Conservation (phyloP, 2,113 vertebrate genomes). For the Odobenus rosmarus region DNA sequence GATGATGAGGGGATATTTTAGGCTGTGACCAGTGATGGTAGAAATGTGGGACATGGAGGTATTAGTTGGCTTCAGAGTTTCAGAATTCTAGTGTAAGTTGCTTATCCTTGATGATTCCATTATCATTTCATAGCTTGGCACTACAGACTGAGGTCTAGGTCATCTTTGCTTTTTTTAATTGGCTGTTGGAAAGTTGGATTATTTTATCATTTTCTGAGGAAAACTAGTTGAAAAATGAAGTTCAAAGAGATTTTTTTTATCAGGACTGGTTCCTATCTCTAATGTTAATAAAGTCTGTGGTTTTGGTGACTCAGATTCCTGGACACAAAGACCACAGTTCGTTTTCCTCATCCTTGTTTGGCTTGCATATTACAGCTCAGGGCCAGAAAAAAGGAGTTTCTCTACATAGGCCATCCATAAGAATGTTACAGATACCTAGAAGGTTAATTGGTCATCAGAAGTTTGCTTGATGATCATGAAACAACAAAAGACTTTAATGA, state of each 20-base stretch:
- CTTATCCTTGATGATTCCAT: background rate
- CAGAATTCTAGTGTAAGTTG: background rate
- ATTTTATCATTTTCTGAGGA: too few species aligned
- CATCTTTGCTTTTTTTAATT: background rate
- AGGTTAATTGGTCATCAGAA: background rate
- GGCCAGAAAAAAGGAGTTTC: background rate
- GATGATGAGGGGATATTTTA: background rate
- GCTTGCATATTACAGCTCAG: background rate
- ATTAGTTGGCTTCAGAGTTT: background rate
- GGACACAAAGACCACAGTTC: background rate
- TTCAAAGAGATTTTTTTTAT: slow-evolving; percentile 35
- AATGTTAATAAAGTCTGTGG: background rate
- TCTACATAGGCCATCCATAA: background rate
- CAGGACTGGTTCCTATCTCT: background rate
- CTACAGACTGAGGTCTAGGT: background rate
- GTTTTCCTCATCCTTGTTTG: background rate
- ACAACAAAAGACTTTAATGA: background rate
- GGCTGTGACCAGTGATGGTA: background rate
- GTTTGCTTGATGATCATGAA: slow-evolving; percentile 1
- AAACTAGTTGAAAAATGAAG: background rate
- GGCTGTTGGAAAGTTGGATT: background rate
- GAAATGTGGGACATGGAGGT: background rate
- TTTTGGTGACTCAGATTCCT: background rate
- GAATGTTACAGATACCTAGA: background rate
- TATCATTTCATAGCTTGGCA: background rate